phyloP scores from a whole-genome alignment of 2,888 invertebrate genomes.

The Leptarthrus brevirostris region DNA sequence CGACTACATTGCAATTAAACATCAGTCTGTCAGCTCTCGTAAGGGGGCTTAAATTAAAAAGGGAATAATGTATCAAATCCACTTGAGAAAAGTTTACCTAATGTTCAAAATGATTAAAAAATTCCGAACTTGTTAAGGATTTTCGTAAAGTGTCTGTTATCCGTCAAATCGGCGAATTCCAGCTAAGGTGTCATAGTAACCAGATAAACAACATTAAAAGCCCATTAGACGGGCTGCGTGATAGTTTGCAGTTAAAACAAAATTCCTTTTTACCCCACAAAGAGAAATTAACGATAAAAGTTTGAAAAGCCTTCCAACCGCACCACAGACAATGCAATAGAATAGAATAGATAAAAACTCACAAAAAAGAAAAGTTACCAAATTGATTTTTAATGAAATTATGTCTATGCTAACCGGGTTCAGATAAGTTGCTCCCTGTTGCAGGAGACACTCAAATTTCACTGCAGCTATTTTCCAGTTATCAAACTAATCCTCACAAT shows the following conservation, averaged over 20 bases:
- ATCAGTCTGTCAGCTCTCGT: no score
- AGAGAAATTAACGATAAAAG: conserved; percentile 31
- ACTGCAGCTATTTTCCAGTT: conserved; percentile 20
- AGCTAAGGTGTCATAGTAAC: conserved; percentile 47
- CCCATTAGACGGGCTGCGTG: conserved; percentile 44
- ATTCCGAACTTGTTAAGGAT: neutral
- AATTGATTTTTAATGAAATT: conserved; percentile 41
- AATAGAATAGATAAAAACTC: neutral
- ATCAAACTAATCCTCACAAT: neutral
- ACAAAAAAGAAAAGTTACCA: conserved; percentile 5
- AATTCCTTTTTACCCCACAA: conserved; percentile 7
- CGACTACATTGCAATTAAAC: no score
- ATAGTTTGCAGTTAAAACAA: conserved; percentile 20
- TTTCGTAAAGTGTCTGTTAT: conserved; percentile 19
- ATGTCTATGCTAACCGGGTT: conserved; percentile 22
- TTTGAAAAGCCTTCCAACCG: conserved; percentile 31
- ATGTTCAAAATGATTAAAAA: neutral
- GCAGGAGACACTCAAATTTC: neutral
- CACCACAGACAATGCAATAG: no score
- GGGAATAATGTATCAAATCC: no score
- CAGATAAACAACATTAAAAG: conserved; percentile 50
- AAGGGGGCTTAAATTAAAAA: no score
- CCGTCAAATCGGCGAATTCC: neutral
- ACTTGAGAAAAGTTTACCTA: no score
- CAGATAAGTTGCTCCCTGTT: conserved; percentile 1